Conservation (phyloP, 1,140 invertebrate species). For the Zelostemma sp. region DNA sequence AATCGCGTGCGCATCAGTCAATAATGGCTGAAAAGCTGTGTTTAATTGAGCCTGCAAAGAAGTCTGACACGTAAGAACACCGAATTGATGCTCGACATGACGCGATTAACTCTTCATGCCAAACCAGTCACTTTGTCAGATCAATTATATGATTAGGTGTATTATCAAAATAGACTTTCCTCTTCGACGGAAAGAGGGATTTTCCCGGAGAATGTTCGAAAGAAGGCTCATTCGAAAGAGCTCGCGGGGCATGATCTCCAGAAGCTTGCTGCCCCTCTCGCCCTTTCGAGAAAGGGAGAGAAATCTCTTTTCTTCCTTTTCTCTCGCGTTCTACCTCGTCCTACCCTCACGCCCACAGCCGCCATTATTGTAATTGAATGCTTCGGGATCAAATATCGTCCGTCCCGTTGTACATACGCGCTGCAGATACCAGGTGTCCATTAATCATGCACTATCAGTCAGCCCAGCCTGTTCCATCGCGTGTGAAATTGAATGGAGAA, state of each 20-base stretch:
- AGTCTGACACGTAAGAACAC: slow-evolving; percentile 1
- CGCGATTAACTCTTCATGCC: too few relatives aligned
- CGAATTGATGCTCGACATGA: not conserved
- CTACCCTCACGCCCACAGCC: not conserved
- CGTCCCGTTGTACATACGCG: slow-evolving; percentile 19
- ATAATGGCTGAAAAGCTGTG: not conserved
- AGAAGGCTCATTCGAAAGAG: not conserved
- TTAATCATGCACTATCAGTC: slow-evolving; percentile 52
- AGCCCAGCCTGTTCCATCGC: slow-evolving; percentile 46
- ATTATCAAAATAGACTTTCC: too few relatives aligned
- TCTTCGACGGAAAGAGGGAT: too few relatives aligned
- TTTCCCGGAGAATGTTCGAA: too few relatives aligned
- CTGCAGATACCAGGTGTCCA: slow-evolving; percentile 45
- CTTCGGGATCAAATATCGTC: slow-evolving; percentile 46
- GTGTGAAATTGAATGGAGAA: slow-evolving; percentile 53
- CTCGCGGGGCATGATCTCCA: not conserved
- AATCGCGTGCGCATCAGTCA: slow-evolving; percentile 14
- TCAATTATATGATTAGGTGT: too few relatives aligned
- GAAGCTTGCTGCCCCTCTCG: not conserved
- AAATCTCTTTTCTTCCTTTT: not conserved
- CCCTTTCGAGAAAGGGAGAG: not conserved
- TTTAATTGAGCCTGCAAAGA: slow-evolving; percentile 4
- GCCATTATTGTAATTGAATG: slow-evolving; percentile 50
- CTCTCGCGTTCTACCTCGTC: slow-evolving; percentile 18
- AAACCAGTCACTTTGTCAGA: too few relatives aligned